phyloP scores from a whole-genome alignment of 2,113 vertebrate genomes.

The Rhabdornis inornatus region DNA sequence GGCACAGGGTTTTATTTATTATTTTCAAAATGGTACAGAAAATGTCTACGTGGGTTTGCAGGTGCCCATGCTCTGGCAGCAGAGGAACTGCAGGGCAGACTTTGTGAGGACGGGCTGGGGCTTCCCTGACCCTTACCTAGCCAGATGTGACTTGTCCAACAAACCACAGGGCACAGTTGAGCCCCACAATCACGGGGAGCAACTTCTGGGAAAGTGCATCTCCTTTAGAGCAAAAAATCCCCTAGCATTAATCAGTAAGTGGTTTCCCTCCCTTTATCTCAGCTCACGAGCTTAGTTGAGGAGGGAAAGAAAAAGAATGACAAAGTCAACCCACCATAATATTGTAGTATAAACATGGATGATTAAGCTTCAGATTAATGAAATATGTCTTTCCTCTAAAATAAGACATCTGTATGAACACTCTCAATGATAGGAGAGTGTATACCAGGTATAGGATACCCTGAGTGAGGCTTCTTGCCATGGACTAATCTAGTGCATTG shows the following conservation, averaged over 20 bases:
- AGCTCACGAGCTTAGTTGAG: not conserved
- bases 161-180: not conserved
- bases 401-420: not conserved
- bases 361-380: not conserved
- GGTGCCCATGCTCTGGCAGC: not conserved
- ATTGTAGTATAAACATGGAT: not conserved
- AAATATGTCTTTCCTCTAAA: not conserved
- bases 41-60: not conserved
- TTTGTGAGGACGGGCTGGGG: not conserved
- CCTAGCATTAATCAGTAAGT: not conserved
- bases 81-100: fast-evolving
- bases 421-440: not conserved
- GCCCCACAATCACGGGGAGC: fast-evolving
- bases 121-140: fast-evolving
- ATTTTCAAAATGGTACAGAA: not conserved
- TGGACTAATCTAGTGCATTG: not conserved
- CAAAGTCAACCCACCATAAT: not conserved
- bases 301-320: not conserved
- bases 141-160: fast-evolving
- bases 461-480: not conserved
- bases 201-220: not conserved
- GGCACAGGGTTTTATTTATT: not conserved
- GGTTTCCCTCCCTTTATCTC: not conserved
- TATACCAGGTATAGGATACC: not conserved
- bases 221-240: not conserved